Base-by-base conservation (phyloP, 2,888 invertebrate genomes). In the Lordiphosa fenestrarum region DNA sequence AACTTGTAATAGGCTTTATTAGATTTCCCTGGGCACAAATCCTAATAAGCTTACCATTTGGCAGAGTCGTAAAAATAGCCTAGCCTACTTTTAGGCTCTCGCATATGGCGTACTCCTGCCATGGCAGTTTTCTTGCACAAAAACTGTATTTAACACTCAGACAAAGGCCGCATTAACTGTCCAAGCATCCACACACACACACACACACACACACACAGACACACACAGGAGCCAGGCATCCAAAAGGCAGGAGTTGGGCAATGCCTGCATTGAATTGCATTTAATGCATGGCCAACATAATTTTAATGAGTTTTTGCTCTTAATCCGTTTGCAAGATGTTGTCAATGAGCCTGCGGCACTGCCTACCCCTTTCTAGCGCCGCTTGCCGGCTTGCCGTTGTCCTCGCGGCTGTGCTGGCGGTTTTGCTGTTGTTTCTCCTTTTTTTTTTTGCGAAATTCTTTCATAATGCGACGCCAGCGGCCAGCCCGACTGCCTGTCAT, bases 281-380 rank as follows among this genome's bases (percentile, higher is more conserved):
- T 84, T 78, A 84, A 82, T 84, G 73, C 73, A 80, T 74, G 85
- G 65, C 84, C 73, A 77, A 80, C 84, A 82, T 80, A 82, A 82
- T 84, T 85, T 85, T 85, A 85, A 85, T 85, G 85, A 85, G 86
- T 85, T 82, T 80, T 84, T 75, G 66, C 86, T 69, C 70, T 82
- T 80, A 80, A 80, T 80, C 80, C 76, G 73, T 76, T 80, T 76
- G 78, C 71, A 82, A 82, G 78, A 80, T 80, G 77, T 69, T 82
- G 66, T 82, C 82, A 82, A 82, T 71, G 78, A 74, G 73, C 69
- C 66, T 60, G 66, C 60, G 65, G 68, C 71, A 37, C 42, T 46
- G 36, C 33, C 36, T 30, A 3, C 12, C 37, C 15, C 40, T n/a
- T 10, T 7, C 12, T 15, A 37, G 10, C 36, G 13, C 4, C 36